Conservation (phyloP, 2,797 vertebrate species). For the Myiothlypis chrysogaster region DNA sequence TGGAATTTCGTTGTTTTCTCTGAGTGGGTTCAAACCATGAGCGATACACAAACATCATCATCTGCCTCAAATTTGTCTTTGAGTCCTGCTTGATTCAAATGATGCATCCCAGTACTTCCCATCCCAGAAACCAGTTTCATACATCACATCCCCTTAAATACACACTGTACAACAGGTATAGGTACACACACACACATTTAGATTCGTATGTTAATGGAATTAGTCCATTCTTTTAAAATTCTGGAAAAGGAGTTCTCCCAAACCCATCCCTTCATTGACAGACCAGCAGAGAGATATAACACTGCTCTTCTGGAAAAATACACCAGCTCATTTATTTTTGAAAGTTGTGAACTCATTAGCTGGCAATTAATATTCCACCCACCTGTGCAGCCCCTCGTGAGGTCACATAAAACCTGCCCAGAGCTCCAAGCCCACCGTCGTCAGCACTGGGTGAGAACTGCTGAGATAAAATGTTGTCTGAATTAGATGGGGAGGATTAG, state of each 20-base stretch:
- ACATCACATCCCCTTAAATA: neutral
- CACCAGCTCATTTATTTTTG: neutral
- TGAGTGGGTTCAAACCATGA: neutral
- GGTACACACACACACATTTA: neutral
- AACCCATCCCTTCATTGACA: neutral
- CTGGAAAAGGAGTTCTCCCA: neutral
- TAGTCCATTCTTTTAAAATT: neutral
- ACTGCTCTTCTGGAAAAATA: neutral
- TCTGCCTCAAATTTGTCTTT: neutral
- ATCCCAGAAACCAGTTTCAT: neutral
- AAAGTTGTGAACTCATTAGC: neutral
- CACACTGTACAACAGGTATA: accelerated
- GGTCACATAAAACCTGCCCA: neutral
- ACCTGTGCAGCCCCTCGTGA: neutral
- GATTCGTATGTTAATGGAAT: accelerated
- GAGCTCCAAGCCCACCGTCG: neutral
- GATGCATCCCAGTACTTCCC: neutral
- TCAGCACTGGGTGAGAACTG: neutral
- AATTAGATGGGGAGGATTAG: constrained; percentile 6
- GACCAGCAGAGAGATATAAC: neutral
- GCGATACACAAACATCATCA: neutral
- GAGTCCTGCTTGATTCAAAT: neutral
- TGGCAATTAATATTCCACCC: neutral
- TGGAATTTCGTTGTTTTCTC: neutral
- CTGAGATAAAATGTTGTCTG: neutral